Percentiles rank a stretch among this genome's conserved stretches.
Evolutionary conservation across 2,888 invertebrate genomes (phyloP).

Genomic region (Bedellia somnulentella): DNA sequence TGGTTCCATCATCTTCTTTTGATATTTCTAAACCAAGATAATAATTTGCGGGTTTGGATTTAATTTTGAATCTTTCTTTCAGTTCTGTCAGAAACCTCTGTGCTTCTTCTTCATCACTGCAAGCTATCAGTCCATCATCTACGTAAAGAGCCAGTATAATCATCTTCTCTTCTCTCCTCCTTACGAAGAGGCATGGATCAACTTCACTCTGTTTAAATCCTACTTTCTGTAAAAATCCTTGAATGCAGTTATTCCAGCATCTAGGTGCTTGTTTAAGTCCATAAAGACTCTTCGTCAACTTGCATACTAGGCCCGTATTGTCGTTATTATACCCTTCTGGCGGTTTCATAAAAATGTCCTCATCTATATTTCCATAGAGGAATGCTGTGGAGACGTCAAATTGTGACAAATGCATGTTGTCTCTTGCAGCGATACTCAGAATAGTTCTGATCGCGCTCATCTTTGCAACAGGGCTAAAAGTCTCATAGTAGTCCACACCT

Average conservation of each 20-base stretch:
- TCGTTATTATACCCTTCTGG: background rate
- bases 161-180: background rate
- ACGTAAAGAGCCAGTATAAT: constrained; percentile 1
- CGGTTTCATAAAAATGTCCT: constrained; percentile 1
- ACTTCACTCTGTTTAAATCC: constrained; percentile 2
- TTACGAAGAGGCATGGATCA: constrained; percentile 2
- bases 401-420: background rate
- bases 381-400: constrained; percentile 1
- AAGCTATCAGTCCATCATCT: background rate
- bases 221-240: background rate
- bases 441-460: no score
- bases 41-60: no score
- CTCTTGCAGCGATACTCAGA: constrained; percentile 1
- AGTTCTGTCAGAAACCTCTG: no score
- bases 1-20: no score
- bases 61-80: no score
- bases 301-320: background rate
- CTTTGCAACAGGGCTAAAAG: no score
- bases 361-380: background rate
- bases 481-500: constrained; percentile 2
- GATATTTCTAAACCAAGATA: no score
- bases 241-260: constrained; percentile 2
- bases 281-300: constrained; percentile 1
- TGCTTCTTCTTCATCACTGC: no score
- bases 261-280: constrained; percentile 4